Conservation (phyloP, 2,113 vertebrate species). For the Bubo bubo region DNA sequence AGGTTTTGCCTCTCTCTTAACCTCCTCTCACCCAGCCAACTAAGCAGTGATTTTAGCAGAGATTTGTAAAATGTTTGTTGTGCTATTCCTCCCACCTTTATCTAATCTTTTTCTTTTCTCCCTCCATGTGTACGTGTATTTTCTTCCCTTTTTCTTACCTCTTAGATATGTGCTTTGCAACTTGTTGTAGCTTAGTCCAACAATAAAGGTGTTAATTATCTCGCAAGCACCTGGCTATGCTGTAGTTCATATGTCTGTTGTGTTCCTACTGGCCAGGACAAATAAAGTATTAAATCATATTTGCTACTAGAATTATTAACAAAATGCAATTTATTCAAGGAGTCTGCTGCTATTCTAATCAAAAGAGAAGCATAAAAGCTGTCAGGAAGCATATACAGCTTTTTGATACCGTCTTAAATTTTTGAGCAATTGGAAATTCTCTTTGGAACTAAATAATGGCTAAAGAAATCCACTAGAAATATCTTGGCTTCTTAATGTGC, state of each 20-base stretch:
- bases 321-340: not conserved
- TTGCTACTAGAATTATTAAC: not conserved
- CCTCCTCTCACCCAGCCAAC: conserved; percentile 5
- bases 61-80: conserved; percentile 20
- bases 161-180: not conserved
- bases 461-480: not conserved
- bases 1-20: conserved; percentile 57
- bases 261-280: not conserved
- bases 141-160: not conserved
- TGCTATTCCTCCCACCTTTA: not conserved
- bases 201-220: not conserved
- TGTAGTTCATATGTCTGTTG: not conserved
- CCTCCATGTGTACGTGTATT: not conserved
- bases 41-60: conserved; percentile 41
- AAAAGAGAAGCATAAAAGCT: not conserved
- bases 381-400: not conserved
- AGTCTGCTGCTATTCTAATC: not conserved
- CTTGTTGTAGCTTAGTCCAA: not conserved
- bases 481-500: not conserved
- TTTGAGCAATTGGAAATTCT: not conserved
- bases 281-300: not conserved
- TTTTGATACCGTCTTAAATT: not conserved
- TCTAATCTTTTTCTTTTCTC: not conserved
- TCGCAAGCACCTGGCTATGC: not conserved
- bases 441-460: not conserved